Conservation (phyloP, 2,797 vertebrate species). For the Myotis planiceps region DNA sequence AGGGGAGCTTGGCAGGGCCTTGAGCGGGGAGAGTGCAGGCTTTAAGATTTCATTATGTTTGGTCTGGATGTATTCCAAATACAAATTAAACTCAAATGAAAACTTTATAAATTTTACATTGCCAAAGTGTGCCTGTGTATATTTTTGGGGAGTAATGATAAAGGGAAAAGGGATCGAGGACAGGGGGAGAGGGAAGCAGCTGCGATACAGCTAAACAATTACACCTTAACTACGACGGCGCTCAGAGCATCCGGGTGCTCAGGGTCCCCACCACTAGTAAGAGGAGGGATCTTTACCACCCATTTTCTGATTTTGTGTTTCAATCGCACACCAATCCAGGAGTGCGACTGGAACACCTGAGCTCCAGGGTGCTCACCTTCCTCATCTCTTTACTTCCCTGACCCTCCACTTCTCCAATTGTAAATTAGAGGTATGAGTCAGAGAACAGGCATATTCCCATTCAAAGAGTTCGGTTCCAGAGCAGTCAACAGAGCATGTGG, state of each 20-base stretch:
- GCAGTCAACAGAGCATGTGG: background rate
- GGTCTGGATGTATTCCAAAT: slow-evolving; percentile 51
- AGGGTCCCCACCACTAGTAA: too few relatives aligned
- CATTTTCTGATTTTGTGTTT: background rate
- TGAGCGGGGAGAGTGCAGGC: background rate
- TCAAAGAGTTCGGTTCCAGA: accelerated
- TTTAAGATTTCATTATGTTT: slow-evolving; percentile 59
- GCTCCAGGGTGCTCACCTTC: background rate
- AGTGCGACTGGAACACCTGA: too few relatives aligned
- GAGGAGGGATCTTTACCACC: background rate
- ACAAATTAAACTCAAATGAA: slow-evolving; percentile 35
- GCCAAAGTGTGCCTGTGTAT: background rate
- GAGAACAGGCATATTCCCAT: background rate
- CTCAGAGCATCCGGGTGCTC: background rate
- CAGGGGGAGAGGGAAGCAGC: background rate
- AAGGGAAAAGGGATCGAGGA: accelerated
- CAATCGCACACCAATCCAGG: background rate
- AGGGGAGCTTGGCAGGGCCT: background rate
- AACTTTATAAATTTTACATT: slow-evolving; percentile 44
- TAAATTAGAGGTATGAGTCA: background rate
- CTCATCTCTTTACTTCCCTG: background rate
- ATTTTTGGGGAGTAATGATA: background rate
- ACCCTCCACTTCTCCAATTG: accelerated
- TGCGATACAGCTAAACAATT: background rate
- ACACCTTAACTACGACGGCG: background rate